Evolutionary conservation across 2,113 vertebrate genomes (phyloP).

Genomic region (Cairina moschata): DNA sequence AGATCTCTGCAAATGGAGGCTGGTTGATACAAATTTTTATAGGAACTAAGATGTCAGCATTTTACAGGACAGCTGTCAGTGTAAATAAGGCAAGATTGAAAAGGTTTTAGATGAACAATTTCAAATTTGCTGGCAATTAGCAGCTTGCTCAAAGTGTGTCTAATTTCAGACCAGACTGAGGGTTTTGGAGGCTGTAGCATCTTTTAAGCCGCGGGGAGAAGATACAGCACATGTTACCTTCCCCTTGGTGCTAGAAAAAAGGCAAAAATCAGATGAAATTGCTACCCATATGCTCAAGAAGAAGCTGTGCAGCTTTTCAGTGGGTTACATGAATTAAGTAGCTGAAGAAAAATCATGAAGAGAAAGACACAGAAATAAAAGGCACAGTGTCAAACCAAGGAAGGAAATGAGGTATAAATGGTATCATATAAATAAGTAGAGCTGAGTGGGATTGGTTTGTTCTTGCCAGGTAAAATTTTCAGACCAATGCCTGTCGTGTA

Average conservation of each 20-base stretch:
- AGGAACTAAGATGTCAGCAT: constrained; percentile 11
- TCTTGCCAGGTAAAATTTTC: neutral
- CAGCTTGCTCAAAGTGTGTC: neutral
- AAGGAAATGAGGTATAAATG: neutral
- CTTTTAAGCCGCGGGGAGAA: neutral
- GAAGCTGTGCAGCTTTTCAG: neutral
- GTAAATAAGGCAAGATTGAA: neutral
- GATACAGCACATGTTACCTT: neutral
- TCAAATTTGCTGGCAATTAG: neutral
- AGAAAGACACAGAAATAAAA: neutral
- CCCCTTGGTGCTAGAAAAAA: neutral
- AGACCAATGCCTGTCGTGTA: neutral
- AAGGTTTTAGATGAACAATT: neutral
- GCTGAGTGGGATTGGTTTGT: fast-evolving
- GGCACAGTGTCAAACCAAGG: neutral
- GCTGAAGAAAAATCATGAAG: neutral
- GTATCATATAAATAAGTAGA: neutral
- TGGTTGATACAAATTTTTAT: neutral
- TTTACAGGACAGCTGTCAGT: constrained; percentile 24
- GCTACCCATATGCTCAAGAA: neutral
- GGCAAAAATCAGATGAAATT: neutral
- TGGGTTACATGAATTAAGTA: neutral
- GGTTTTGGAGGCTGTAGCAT: neutral
- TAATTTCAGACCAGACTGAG: neutral
- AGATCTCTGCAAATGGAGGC: neutral